Conservation (phyloP, 2,113 vertebrate species). For the Chinchilla lanigera region DNA sequence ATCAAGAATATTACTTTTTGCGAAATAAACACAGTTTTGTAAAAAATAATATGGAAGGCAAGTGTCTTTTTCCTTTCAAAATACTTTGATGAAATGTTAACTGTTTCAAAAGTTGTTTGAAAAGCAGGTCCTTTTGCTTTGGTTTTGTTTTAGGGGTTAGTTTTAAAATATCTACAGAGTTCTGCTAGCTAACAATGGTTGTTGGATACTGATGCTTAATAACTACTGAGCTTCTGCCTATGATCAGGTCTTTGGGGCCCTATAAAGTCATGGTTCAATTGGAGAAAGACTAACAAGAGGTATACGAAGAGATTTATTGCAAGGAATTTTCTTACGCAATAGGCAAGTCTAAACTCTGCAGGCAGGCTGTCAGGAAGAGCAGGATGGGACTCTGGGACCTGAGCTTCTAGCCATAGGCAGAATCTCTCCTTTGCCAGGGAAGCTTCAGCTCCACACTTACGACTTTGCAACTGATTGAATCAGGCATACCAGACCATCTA, state of each 20-base stretch:
- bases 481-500: neutral
- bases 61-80: neutral
- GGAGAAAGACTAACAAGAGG: neutral
- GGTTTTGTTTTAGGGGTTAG: neutral
- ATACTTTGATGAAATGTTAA: neutral
- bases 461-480: neutral
- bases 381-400: neutral
- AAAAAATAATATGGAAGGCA: neutral
- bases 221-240: neutral
- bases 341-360: neutral
- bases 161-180: neutral
- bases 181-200: neutral
- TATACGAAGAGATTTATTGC: neutral
- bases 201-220: neutral
- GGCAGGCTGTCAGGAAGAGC: neutral
- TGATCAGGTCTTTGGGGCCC: neutral
- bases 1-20: neutral
- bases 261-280: neutral
- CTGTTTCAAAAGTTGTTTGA: neutral
- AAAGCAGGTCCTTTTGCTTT: neutral
- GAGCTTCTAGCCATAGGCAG: neutral
- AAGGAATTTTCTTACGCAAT: neutral
- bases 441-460: neutral
- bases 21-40: neutral
- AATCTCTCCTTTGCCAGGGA: neutral